phyloP scores from a whole-genome alignment of 2,888 invertebrate genomes.

The Meliscaeva auricollis region DNA sequence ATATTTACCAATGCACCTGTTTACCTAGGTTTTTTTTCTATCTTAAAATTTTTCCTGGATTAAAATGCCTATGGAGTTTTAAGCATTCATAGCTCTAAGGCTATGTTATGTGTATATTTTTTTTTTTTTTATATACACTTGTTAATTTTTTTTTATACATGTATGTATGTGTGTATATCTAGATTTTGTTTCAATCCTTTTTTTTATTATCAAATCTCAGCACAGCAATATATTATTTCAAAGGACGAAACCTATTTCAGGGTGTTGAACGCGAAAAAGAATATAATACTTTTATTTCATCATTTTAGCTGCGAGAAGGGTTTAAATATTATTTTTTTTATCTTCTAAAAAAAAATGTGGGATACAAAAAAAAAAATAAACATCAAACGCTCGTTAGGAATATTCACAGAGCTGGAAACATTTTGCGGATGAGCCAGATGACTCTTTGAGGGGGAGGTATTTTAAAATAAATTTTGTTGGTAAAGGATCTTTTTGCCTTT shows the following conservation, averaged over 20 bases:
- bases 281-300: conserved; percentile 43
- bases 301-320: conserved; percentile 25
- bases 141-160: conserved; percentile 2
- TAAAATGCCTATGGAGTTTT: background rate
- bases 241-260: conserved; percentile 22
- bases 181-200: conserved; percentile 40
- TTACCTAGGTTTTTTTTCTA: conserved; percentile 1
- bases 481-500: background rate
- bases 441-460: conserved; percentile 1
- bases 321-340: conserved; percentile 29
- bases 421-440: conserved; percentile 31
- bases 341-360: background rate
- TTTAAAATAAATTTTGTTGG: conserved; percentile 14
- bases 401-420: conserved; percentile 34
- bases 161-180: background rate
- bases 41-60: conserved; percentile 25
- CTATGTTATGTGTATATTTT: background rate
- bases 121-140: background rate
- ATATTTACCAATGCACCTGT: conserved; percentile 56
- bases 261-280: conserved; percentile 36
- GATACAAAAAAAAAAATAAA: conserved; percentile 11
- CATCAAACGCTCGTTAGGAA: conserved; percentile 46
- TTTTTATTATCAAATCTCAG: conserved; percentile 51
- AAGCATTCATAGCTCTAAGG: background rate
- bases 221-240: conserved; percentile 35